Evolutionary conservation across 2,888 invertebrate species (phyloP).

Genomic region (Hirtodrosophila duncani): DNA sequence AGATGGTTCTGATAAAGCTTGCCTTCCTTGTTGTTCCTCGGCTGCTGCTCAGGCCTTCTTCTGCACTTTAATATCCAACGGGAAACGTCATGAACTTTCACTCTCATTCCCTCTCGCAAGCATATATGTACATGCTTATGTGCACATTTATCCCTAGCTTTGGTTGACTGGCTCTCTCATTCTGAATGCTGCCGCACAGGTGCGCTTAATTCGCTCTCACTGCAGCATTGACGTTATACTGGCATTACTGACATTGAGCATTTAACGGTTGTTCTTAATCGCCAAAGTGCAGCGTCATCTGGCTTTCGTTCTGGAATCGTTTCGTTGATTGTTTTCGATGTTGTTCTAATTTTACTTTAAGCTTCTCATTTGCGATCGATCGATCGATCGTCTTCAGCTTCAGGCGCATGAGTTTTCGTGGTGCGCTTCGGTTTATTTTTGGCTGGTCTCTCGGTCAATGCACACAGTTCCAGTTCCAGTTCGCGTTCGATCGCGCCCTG

Average conservation of each 20-base stretch:
- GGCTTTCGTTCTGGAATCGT: constrained; percentile 18
- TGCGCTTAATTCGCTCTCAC: constrained; percentile 2
- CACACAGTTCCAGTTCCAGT: constrained; percentile 54
- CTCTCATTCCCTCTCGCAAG: constrained; percentile 4
- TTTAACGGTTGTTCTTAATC: constrained; percentile 55
- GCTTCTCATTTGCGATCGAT: constrained; percentile 22
- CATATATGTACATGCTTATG: no score
- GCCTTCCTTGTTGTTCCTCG: constrained; percentile 6
- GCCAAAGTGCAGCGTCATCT: constrained; percentile 31
- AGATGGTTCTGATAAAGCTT: no score
- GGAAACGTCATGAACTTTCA: constrained; percentile 3
- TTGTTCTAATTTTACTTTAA: constrained; percentile 46
- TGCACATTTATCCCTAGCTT: neutral
- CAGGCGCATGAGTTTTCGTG: constrained; percentile 1
- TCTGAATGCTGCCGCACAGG: neutral
- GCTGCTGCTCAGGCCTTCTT: constrained; percentile 8
- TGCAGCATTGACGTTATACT: constrained; percentile 48
- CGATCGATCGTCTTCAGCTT: no score
- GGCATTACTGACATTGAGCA: constrained; percentile 45
- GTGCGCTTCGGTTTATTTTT: constrained; percentile 25
- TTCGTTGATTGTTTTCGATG: no score
- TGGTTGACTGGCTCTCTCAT: neutral
- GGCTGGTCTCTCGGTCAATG: constrained; percentile 55
- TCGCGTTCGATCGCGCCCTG: neutral
- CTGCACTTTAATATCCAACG: no score